A percentile compares a stretch with the other conserved stretches of the same genome.
Evolutionary conservation across 2,113 vertebrate genomes (phyloP).

Genomic region (Sisor rabdophorus): DNA sequence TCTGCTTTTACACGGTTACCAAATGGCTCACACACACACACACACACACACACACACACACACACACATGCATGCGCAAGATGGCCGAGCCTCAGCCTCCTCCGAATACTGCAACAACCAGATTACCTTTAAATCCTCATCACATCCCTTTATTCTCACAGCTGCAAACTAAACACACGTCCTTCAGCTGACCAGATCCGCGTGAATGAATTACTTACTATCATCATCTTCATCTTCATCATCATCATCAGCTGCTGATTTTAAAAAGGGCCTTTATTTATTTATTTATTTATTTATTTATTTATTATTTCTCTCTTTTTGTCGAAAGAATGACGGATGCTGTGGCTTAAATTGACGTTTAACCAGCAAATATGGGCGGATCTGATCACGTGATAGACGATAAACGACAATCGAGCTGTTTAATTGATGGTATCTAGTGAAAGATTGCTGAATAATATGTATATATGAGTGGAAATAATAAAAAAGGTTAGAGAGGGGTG

Average conservation of each 20-base stretch:
- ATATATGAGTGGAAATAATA: no score
- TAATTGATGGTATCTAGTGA: no score
- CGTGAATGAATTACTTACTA: no score
- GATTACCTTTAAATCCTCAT: slow-evolving; percentile 1
- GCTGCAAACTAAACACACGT: not conserved
- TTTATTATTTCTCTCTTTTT: no score
- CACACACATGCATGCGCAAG: slow-evolving; percentile 33
- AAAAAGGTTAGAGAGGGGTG: no score
- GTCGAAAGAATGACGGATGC: not conserved
- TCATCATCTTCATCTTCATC: no score
- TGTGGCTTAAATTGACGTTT: not conserved
- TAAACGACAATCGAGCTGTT: not conserved
- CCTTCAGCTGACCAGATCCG: not conserved
- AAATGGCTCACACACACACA: slow-evolving; percentile 3
- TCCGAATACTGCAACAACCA: slow-evolving; percentile 2
- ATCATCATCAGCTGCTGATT: not conserved
- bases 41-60: slow-evolving; percentile 7
- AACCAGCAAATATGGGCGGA: not conserved
- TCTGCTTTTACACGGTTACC: not conserved
- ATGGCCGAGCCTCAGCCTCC: slow-evolving; percentile 48
- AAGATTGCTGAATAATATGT: no score
- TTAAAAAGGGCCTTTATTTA: not conserved
- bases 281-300: not conserved
- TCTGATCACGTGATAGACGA: not conserved
- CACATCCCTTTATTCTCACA: not conserved